Base-by-base conservation (phyloP, 1,140 invertebrate genomes). In the Oreohelix idahoensis region DNA sequence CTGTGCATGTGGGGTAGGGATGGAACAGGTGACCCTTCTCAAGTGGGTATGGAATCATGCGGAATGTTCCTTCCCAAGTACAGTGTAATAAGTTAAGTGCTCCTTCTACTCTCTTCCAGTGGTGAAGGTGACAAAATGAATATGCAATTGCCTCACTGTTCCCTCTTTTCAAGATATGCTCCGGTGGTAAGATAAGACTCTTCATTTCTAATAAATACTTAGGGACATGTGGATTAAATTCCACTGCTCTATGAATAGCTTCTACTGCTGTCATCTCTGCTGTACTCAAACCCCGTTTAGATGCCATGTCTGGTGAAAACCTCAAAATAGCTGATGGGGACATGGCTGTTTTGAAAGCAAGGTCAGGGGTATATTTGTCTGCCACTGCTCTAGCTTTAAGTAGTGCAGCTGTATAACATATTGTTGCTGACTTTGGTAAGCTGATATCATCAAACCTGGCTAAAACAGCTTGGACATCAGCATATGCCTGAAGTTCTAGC, bases 211-310 rank as follows among this genome's bases (percentile, higher is more conserved):
- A 93, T 85, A 99, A 94, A 94, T 99, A 99, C 93, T 95, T 98
- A 49, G 98, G 97, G 88, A 99, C 98, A 93, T 99, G 97, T 77
- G 98, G 98, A 95, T 99, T 99, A 92, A 98, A 99, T 93, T 99
- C 98, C 13, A 99, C 97, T 0, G 98, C 98, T 92, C 97, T 93
- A 92, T 99, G 98, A 89, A 99, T 98, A 11, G 98, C 98, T 93
- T 99, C 97, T 8, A 99, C 96, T 8, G 98, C 98, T 85, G 95
- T 96, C 95, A 98, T 96, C 93, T 99, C 98, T 35, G 97, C 96
- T 42, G 96, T 95, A 73, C 95, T 97, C 63, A 98, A 93, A 0
- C 97, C 97, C 88, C 97, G 93, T 93, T 97, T 97, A 87, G 96
- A 96, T 29, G 96, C 96, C 79, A 96, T 94, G 89, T 98, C 97